Percentiles rank a stretch among this genome's conserved stretches.
These are phyloP conservation scores for Dusona sp. DNA, from an alignment of 2,888 invertebrate species.

Conservation along the genomic window DNA sequence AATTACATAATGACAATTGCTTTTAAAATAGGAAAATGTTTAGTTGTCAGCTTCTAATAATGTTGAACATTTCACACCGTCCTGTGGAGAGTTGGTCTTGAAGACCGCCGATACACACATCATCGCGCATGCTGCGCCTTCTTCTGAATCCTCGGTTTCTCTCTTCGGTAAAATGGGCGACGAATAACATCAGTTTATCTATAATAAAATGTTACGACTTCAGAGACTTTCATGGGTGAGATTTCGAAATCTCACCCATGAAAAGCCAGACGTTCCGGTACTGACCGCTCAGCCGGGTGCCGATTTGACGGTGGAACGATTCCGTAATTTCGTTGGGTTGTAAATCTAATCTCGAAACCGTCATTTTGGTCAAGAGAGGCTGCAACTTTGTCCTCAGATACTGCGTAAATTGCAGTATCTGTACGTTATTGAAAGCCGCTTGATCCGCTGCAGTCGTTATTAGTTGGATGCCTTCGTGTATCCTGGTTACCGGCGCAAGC, in stretches of 20 bases:
- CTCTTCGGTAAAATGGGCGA: not conserved
- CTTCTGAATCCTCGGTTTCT: not conserved
- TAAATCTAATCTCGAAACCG: not conserved
- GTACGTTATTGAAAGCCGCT: not conserved
- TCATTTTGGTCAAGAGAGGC: not conserved
- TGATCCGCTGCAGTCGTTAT: not conserved
- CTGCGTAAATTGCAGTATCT: conserved; percentile 2
- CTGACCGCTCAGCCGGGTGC: not conserved
- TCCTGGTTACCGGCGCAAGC: conserved; percentile 1
- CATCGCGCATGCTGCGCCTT: not conserved
- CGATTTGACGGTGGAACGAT: not conserved
- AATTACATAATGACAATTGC: not conserved
- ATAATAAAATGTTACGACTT: no score
- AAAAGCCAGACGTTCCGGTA: conserved; percentile 7
- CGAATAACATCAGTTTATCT: conserved; percentile 11
- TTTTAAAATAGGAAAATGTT: not conserved
- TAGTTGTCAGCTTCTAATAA: no score
- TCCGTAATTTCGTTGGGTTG: conserved; percentile 1
- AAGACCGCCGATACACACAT: not conserved
- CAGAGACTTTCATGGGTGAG: conserved; percentile 11
- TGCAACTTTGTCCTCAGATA: not conserved
- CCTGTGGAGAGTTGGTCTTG: conserved; percentile 15
- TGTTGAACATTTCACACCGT: not conserved
- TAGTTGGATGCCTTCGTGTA: not conserved
- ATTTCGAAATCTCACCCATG: no score